phyloP scores from a whole-genome alignment of 2,888 invertebrate genomes.

The Brachyptera putata region DNA sequence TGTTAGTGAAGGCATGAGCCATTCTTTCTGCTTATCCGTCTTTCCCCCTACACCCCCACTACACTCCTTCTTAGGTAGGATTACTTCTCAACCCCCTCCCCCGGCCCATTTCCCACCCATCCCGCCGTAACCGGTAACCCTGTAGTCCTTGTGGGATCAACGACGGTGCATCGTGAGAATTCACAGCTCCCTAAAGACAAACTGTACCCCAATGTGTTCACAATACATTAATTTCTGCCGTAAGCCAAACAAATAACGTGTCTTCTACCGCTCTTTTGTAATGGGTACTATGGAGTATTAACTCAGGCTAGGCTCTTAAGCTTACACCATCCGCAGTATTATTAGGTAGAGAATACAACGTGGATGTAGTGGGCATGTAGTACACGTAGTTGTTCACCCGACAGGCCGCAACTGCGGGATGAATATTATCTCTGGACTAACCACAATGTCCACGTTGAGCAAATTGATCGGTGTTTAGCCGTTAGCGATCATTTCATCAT shows the following conservation, averaged over 20 bases:
- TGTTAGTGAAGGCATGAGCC: constrained; percentile 19
- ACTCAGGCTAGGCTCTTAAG: constrained; percentile 17
- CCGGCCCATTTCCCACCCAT: too few species aligned
- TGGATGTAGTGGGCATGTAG: not conserved
- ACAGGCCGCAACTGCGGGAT: too few species aligned
- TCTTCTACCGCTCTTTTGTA: constrained; percentile 7
- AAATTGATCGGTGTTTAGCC: too few species aligned
- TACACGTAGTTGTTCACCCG: too few species aligned
- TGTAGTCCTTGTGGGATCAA: constrained; percentile 3
- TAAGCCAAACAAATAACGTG: constrained; percentile 22
- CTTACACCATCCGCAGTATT: not conserved
- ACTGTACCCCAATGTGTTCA: constrained; percentile 13
- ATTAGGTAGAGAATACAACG: constrained; percentile 1
- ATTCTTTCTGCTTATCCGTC: constrained; percentile 22
- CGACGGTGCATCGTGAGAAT: not conserved
- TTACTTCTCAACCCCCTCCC: too few species aligned
- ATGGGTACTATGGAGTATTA: constrained; percentile 8
- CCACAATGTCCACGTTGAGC: too few species aligned
- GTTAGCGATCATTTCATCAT: too few species aligned
- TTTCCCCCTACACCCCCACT: not conserved
- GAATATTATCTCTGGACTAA: too few species aligned
- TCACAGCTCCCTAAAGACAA: constrained; percentile 21
- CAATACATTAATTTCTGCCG: constrained; percentile 19
- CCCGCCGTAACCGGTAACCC: too few species aligned
- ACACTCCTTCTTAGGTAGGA: constrained; percentile 10